Conservation (phyloP, 1,140 invertebrate species). For the Drosophila busckii region DNA sequence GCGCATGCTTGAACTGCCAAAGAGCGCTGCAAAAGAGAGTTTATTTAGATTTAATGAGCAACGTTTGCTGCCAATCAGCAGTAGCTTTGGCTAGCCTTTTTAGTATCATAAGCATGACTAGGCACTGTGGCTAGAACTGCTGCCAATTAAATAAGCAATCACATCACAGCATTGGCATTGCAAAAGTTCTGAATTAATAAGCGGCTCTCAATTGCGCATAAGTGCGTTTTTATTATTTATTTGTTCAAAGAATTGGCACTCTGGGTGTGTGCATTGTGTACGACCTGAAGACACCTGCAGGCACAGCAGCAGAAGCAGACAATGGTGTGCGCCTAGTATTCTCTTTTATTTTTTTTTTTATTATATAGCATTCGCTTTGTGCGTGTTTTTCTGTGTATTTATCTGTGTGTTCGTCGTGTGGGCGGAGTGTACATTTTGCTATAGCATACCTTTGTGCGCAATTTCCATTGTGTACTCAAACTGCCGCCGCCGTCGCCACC, state of each 20-base stretch:
- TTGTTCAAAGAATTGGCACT: too few relatives aligned
- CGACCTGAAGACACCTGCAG: too few relatives aligned
- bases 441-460: slow-evolving; percentile 37
- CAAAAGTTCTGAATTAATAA: too few relatives aligned
- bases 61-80: slow-evolving; percentile 14
- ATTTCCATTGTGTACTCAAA: slow-evolving; percentile 45
- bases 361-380: slow-evolving; percentile 22
- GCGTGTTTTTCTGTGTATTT: slow-evolving; percentile 6
- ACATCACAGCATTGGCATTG: too few relatives aligned
- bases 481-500: too few relatives aligned
- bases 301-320: too few relatives aligned
- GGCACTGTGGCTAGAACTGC: slow-evolving; percentile 26
- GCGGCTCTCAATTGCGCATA: too few relatives aligned
- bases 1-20: slow-evolving; percentile 18
- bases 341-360: slow-evolving; percentile 3
- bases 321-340: too few relatives aligned
- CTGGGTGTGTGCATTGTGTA: too few relatives aligned
- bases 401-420: slow-evolving; percentile 9
- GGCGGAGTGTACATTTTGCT: not conserved
- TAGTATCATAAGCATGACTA: slow-evolving; percentile 32
- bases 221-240: too few relatives aligned
- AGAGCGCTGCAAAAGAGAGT: not conserved
- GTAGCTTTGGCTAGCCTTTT: slow-evolving; percentile 34
- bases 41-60: slow-evolving; percentile 35
- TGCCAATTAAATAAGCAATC: too few relatives aligned